These are phyloP conservation scores for Dolichopus griseipennis DNA, from an alignment of 2,888 invertebrate species.

Conservation along the genomic window DNA sequence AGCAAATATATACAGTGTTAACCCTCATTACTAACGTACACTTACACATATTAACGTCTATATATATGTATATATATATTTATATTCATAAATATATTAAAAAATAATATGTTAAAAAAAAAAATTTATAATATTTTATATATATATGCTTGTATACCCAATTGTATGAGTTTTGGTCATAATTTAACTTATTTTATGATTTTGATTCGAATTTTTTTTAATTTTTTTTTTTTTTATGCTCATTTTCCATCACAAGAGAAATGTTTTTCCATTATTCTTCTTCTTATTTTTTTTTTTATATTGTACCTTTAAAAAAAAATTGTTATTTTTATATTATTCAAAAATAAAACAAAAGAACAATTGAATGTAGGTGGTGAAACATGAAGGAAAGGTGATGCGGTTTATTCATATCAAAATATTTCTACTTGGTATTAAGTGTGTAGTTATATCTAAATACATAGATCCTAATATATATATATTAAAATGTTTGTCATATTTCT, in stretches of 20 bases:
- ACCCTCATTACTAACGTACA: too few species aligned
- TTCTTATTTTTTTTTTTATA: not conserved
- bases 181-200: not conserved
- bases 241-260: not conserved
- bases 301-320: not conserved
- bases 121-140: constrained; percentile 3
- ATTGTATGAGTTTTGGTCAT: constrained; percentile 2
- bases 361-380: not conserved
- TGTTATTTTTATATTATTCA: not conserved
- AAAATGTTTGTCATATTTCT: not conserved
- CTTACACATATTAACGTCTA: too few species aligned
- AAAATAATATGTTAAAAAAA: too few species aligned
- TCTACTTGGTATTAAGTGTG: too few species aligned
- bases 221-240: not conserved
- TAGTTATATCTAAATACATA: too few species aligned
- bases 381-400: not conserved
- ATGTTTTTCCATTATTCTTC: not conserved
- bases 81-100: too few species aligned
- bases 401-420: too few species aligned
- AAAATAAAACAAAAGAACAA: not conserved
- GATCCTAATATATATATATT: not conserved
- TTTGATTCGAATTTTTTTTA: not conserved
- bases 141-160: not conserved
- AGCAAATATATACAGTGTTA: too few species aligned
- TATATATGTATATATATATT: too few species aligned